Base-by-base conservation (phyloP, 2,888 invertebrate genomes). In the Poecilobothrus nobilitatus region DNA sequence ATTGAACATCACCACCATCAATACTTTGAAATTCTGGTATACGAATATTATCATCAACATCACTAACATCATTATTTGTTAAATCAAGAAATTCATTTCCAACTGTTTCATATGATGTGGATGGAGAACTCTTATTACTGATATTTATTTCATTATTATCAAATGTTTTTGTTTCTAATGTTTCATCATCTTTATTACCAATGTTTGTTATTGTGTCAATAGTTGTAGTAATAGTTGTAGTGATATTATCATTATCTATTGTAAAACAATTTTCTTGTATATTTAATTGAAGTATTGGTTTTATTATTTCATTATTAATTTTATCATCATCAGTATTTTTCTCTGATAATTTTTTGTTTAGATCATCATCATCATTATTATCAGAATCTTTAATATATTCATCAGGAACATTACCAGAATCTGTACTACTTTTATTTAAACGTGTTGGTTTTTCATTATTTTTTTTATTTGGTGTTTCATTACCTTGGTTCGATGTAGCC, bases 1-100 rank as follows among this genome's bases (percentile, higher is more conserved):
- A 82, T 81, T 77, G 80, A 68, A 81, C 76, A 74, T 82, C 79
- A 68, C 81, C 76, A 74, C 82, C 79, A 82, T 86, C 77, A 80
- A 85, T 73, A 82, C 86, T 81, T 20, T 79, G 74, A 70, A 77
- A 81, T 72, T 80, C 79, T 10, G 79, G 79, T 71, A 79, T 66
- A 76, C 76, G 69, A 66, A 71, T 63, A 74, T 76, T 0, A 72
- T 73, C 61, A 77, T 76, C 6, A 6, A 69, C 69, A 68, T 77
- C 76, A 61, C 63, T 63, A 67, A 72, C 70, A 68, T 67, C 71
- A 62, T 69, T 71, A 64, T 73, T 73, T 73, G 73, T 69, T 18
- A 79, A 75, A 70, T 82, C 82, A 20, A 74, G 74, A 72, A 82
- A 82, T 72, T 82, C 82, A 72, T 82, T 82, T 69, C 81, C 80